Conservation (phyloP, 2,113 vertebrate species). For the Haemorhous mexicanus region DNA sequence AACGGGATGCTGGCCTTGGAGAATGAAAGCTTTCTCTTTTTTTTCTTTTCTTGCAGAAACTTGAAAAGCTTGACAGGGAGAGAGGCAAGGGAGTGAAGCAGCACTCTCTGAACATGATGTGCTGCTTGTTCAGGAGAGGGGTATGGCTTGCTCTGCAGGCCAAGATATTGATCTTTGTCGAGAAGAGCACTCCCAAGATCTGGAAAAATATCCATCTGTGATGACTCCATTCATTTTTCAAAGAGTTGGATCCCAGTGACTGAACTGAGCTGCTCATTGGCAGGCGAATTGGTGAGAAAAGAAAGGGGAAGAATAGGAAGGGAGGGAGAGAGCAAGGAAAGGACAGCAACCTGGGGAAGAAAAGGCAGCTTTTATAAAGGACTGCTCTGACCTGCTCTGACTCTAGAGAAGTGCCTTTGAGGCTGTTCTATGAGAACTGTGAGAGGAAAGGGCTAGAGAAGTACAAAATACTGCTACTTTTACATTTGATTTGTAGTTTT, state of each 20-base stretch:
- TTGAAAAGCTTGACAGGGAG: conserved; percentile 7
- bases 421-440: neutral
- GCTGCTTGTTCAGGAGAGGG: neutral
- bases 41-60: neutral
- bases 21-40: neutral
- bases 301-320: neutral
- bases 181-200: neutral
- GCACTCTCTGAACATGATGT: accelerated
- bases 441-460: neutral
- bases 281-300: neutral
- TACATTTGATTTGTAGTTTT: neutral
- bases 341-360: neutral
- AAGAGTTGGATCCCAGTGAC: neutral
- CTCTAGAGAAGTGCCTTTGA: neutral
- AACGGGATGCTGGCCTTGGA: neutral
- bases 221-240: neutral
- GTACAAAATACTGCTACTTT: neutral
- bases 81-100: neutral
- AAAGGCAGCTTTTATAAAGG: neutral
- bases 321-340: neutral
- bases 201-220: neutral
- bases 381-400: neutral
- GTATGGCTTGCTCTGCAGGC: neutral
- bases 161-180: neutral
- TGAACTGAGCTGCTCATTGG: neutral